Conservation (phyloP, 2,797 vertebrate genomes). For the Squalus acanthias region DNA sequence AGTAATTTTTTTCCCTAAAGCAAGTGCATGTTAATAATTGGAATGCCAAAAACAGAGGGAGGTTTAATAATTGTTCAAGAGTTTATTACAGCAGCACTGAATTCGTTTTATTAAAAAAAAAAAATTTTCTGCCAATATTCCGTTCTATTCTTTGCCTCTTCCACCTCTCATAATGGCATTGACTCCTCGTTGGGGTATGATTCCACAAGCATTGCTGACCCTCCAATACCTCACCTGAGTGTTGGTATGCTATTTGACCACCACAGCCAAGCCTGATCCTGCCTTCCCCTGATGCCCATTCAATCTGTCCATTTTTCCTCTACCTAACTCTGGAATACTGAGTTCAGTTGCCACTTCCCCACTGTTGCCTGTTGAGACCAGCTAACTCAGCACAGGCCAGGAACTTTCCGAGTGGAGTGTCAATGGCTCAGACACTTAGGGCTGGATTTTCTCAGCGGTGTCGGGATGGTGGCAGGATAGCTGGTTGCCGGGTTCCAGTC, state of each 20-base stretch:
- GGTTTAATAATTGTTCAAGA: no score
- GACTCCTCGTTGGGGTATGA: neutral
- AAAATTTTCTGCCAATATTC: neutral
- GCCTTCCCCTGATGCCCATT: neutral
- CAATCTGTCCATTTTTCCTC: neutral
- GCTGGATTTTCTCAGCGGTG: no score
- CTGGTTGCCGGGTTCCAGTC: no score
- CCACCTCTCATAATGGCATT: neutral
- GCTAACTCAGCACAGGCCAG: neutral
- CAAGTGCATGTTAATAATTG: neutral
- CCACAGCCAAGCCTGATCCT: neutral
- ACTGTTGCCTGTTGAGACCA: neutral
- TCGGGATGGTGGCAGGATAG: no score
- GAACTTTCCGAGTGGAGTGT: neutral
- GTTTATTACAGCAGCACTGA: neutral
- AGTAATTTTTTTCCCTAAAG: neutral
- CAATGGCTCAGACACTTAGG: neutral
- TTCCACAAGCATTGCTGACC: neutral
- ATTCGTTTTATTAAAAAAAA: neutral
- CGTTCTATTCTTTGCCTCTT: neutral
- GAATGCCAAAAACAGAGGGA: neutral
- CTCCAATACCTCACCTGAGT: neutral
- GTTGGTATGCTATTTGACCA: neutral
- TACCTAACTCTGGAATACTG: neutral
- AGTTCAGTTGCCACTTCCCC: neutral